Conservation (phyloP, 2,113 vertebrate genomes). For the Entosphenus tridentatus region DNA sequence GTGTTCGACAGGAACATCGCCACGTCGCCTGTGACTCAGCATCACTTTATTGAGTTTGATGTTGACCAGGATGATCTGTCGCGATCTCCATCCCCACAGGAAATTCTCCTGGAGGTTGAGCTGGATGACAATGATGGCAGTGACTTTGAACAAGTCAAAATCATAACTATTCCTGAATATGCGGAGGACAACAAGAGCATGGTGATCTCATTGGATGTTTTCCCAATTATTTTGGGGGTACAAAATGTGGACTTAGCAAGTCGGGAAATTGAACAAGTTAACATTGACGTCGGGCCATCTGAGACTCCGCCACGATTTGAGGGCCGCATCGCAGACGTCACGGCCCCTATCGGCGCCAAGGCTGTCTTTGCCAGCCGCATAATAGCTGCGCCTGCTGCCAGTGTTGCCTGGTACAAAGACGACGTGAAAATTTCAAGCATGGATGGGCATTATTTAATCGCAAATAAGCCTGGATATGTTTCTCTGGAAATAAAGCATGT, state of each 20-base stretch:
- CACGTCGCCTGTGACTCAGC: conserved; percentile 67
- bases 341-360: conserved; percentile 37
- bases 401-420: conserved; percentile 65
- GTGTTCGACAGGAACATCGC: conserved; percentile 37
- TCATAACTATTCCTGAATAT: conserved; percentile 75
- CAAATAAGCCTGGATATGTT: conserved; percentile 48
- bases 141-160: conserved; percentile 95
- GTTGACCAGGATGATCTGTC: conserved; percentile 48
- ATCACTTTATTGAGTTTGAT: conserved; percentile 87
- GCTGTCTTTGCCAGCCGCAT: conserved; percentile 72
- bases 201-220: conserved; percentile 76
- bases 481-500: conserved; percentile 43
- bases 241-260: conserved; percentile 27
- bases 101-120: conserved; percentile 86
- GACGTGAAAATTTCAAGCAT: conserved; percentile 32
- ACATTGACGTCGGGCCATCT: conserved; percentile 72
- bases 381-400: conserved; percentile 54
- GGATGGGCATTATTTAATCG: conserved; percentile 34
- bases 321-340: conserved; percentile 47
- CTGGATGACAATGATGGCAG: conserved; percentile 77
- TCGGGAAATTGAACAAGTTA: conserved; percentile 40
- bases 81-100: conserved; percentile 79
- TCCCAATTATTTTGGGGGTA: conserved; percentile 52
- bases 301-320: conserved; percentile 86
- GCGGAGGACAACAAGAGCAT: conserved; percentile 74